Conservation (phyloP, 2,888 invertebrate genomes). For the Hoplodrina ambigua region DNA sequence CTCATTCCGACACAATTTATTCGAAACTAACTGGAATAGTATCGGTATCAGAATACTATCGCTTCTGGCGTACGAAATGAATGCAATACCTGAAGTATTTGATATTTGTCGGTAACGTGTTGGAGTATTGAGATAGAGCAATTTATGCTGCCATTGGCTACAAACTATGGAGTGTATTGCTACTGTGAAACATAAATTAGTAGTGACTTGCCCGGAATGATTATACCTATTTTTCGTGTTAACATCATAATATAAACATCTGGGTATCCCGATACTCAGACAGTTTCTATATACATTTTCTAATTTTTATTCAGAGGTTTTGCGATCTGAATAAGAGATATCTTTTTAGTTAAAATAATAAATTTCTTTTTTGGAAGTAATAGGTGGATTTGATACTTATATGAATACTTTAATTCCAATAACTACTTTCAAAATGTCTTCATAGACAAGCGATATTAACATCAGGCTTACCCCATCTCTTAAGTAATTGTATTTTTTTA, state of each 20-base stretch:
- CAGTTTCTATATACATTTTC: background rate
- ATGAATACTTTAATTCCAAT: no score
- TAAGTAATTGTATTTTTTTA: no score
- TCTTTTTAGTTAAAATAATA: no score
- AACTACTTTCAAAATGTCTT: no score
- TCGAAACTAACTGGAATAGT: slow-evolving; percentile 34
- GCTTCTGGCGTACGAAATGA: slow-evolving; percentile 24
- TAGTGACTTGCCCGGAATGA: background rate
- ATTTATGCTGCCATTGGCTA: slow-evolving; percentile 40
- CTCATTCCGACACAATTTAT: slow-evolving; percentile 49
- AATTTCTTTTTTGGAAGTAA: no score
- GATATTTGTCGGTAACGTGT: slow-evolving; percentile 52
- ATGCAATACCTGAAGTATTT: slow-evolving; percentile 51
- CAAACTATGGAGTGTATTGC: slow-evolving; percentile 30
- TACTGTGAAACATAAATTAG: slow-evolving; percentile 44
- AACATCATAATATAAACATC: no score
- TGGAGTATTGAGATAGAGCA: slow-evolving; percentile 45
- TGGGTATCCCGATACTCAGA: background rate
- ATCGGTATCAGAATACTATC: slow-evolving; percentile 45
- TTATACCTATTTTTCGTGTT: slow-evolving; percentile 29
- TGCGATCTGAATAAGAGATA: no score
- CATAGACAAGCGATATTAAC: no score
- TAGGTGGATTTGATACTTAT: no score
- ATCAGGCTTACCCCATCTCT: no score
- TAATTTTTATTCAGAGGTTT: no score